Evolutionary conservation across 2,888 invertebrate species (phyloP).

Genomic region (Nysson spinosus): DNA sequence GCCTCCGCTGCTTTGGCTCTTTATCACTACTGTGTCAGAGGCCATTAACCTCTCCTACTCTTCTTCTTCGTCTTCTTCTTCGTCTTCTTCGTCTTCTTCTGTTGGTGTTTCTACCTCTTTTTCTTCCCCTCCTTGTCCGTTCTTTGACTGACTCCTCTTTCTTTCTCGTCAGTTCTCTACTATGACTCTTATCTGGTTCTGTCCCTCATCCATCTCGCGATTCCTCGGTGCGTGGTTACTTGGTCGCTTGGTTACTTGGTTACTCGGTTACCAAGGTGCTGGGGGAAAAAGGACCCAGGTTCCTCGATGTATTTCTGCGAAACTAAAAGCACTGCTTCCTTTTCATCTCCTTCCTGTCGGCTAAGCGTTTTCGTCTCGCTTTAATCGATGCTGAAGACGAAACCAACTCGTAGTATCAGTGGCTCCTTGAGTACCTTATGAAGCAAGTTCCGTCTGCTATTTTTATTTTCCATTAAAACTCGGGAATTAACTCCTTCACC

Average conservation of each 20-base stretch:
- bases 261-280: slow-evolving; percentile 60
- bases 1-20: slow-evolving; percentile 51
- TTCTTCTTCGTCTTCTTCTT: slow-evolving; percentile 50
- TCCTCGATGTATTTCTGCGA: slow-evolving; percentile 15
- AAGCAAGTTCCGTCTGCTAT: too few relatives aligned
- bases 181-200: slow-evolving; percentile 46
- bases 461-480: too few relatives aligned
- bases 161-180: slow-evolving; percentile 30
- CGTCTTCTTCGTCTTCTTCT: slow-evolving; percentile 16
- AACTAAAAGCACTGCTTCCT: slow-evolving; percentile 15
- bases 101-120: slow-evolving; percentile 8
- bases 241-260: slow-evolving; percentile 64
- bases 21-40: slow-evolving; percentile 56
- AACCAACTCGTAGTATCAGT: too few relatives aligned
- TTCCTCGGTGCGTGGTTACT: slow-evolving; percentile 47
- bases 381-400: too few relatives aligned
- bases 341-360: slow-evolving; percentile 3
- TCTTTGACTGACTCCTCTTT: slow-evolving; percentile 29
- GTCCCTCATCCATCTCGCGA: slow-evolving; percentile 37
- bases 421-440: too few relatives aligned
- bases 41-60: slow-evolving; percentile 53
- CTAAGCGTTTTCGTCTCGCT: too few relatives aligned
- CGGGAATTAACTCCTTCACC: too few relatives aligned
- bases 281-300: slow-evolving; percentile 38
- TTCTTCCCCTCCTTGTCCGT: not conserved